Evolutionary conservation across 2,113 vertebrate genomes (phyloP).

Genomic region (Heterocephalus glaber): DNA sequence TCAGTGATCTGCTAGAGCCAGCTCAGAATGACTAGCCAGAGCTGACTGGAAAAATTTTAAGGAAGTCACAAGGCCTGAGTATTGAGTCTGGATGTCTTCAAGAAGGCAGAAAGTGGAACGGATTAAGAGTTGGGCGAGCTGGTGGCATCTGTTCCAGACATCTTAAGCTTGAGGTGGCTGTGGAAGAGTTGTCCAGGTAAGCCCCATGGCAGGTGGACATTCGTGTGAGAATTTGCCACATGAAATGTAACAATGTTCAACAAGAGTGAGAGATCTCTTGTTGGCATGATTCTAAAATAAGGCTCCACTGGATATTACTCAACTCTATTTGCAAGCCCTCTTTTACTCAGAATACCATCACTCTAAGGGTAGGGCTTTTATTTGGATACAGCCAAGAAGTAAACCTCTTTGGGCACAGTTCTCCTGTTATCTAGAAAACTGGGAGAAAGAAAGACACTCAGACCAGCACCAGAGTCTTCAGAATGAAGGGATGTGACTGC

Average conservation of each 20-base stretch:
- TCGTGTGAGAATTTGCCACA: neutral
- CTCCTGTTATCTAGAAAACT: neutral
- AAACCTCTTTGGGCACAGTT: neutral
- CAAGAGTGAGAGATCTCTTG: neutral
- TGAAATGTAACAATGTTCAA: neutral
- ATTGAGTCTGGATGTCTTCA: neutral
- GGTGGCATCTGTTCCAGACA: neutral
- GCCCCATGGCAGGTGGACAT: neutral
- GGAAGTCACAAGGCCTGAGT: neutral
- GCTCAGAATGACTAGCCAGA: neutral
- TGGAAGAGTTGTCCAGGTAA: neutral
- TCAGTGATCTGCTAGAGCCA: neutral
- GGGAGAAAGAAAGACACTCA: neutral
- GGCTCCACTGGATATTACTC: neutral
- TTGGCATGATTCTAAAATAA: slow-evolving; percentile 45
- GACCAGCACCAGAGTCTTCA: neutral
- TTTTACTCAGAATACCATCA: neutral
- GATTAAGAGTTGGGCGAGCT: neutral
- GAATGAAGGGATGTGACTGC: neutral
- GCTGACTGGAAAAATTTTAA: neutral
- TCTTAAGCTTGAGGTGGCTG: neutral
- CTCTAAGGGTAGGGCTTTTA: neutral
- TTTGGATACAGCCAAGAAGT: neutral
- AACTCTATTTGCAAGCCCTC: neutral
- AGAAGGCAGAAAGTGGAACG: neutral